phyloP scores from a whole-genome alignment of 2,797 vertebrate species.

The Pangasius djambal region DNA sequence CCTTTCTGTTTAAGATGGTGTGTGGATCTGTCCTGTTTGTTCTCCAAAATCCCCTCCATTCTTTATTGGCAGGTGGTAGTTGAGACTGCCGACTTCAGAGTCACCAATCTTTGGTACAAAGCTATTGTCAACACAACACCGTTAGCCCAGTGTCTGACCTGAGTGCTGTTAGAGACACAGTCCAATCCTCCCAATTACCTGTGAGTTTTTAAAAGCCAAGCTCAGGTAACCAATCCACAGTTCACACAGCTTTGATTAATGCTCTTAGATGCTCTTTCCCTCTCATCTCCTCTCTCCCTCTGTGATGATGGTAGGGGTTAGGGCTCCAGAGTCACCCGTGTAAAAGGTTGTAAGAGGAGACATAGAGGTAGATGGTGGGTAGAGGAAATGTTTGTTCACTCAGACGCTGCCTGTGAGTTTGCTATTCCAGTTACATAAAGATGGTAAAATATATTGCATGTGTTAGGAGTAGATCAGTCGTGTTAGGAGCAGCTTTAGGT shows the following conservation, averaged over 20 bases:
- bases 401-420: not conserved
- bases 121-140: conserved; percentile 62
- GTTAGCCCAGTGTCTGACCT: conserved; percentile 52
- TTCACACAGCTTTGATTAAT: conserved; percentile 60
- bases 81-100: conserved; percentile 55
- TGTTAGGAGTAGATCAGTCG: not conserved
- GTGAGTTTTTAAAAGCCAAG: conserved; percentile 39
- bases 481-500: not conserved
- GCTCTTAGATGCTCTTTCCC: conserved; percentile 48
- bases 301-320: conserved; percentile 54
- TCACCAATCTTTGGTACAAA: conserved; percentile 54
- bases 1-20: conserved; percentile 23
- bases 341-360: conserved; percentile 55
- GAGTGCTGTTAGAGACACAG: conserved; percentile 52
- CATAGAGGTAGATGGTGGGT: conserved; percentile 49
- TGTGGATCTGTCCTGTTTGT: conserved; percentile 58
- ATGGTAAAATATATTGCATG: not conserved
- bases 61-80: conserved; percentile 60
- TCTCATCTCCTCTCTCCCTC: conserved; percentile 48
- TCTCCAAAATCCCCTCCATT: conserved; percentile 54
- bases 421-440: not conserved
- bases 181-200: conserved; percentile 29
- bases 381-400: not conserved
- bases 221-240: conserved; percentile 53
- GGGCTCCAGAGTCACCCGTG: conserved; percentile 35